A percentile compares a stretch with the other conserved stretches of the same genome.
These are phyloP conservation scores for Drosophila suzukii DNA, from an alignment of 1,140 invertebrate species.

Conservation along the genomic window DNA sequence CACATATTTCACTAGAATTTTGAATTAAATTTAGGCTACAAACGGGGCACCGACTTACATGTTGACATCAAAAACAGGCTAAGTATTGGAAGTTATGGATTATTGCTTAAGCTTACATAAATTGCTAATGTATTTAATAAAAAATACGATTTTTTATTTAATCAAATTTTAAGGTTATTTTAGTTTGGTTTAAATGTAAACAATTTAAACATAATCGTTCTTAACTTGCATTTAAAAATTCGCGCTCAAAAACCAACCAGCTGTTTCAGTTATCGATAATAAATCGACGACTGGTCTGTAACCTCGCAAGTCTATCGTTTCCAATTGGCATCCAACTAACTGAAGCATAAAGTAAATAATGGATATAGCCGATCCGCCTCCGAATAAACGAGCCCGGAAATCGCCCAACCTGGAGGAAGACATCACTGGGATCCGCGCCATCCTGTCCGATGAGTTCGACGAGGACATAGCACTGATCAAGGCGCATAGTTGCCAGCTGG, in stretches of 20 bases:
- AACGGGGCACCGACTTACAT: neutral
- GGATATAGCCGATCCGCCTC: slow-evolving; percentile 41
- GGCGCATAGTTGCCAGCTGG: slow-evolving; percentile 87
- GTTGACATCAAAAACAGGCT: slow-evolving; percentile 4
- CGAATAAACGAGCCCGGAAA: slow-evolving; percentile 39
- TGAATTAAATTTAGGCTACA: neutral
- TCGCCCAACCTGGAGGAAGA: slow-evolving; percentile 12
- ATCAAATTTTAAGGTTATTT: too few species aligned
- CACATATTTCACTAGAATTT: slow-evolving; percentile 10
- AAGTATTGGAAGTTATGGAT: neutral
- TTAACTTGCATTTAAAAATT: neutral
- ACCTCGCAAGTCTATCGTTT: neutral
- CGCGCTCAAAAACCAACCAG: neutral
- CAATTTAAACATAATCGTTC: neutral
- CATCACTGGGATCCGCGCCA: slow-evolving; percentile 74
- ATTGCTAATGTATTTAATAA: too few species aligned
- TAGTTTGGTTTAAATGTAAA: too few species aligned
- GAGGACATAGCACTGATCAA: slow-evolving; percentile 85
- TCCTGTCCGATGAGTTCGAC: slow-evolving; percentile 86
- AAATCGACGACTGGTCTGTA: too few species aligned
- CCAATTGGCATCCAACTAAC: slow-evolving; percentile 7
- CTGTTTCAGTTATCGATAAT: slow-evolving; percentile 10
- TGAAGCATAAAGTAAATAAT: slow-evolving; percentile 14
- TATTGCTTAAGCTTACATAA: too few species aligned
- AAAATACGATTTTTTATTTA: too few species aligned